Base-by-base conservation (phyloP, 2,797 vertebrate species). In the Oreonectes daqikongensis region DNA sequence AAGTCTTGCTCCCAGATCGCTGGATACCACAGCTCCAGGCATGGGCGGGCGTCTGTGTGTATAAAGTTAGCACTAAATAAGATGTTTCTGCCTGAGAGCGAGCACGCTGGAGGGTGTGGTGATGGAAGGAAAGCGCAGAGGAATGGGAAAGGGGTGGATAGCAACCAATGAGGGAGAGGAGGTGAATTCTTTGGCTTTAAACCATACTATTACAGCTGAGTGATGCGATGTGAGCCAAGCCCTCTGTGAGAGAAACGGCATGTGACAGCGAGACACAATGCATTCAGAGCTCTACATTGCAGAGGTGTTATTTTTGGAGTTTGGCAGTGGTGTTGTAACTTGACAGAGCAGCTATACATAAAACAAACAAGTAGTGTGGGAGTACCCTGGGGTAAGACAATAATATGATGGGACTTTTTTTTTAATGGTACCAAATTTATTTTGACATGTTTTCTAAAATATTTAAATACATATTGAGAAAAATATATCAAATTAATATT, bases 171-270 rank as follows among this genome's bases (percentile, higher is more conserved):
- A 46, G 44, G 32, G 32, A 50, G 73, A 70, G 32, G 28, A 67
- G 46, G 66, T 50, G 22, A 71, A 64, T 79, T 72, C 67, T 81
- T 79, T 75, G 77, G 79, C 74, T 81, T 60, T 70, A 69, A 72
- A 79, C 70, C 40, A 66, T 77, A 73, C 75, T 63, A 79, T 77
- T 80, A 83, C 68, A 75, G 68, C 64, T 38, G 60, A 61, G 61
- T 22, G 32, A 69, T 66, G 22, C 22, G 35, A 69, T 69, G 22
- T 2, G 20, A 77, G 79, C 76, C 70, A 81, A 78, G 66, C 42
- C 64, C 52, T 78, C 70, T 12, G 9, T 26, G 63, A 46, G 55
- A 82, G 75, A 69, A 69, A 63, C 76, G 82, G 79, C 66, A 72
- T 66, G 38, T 74, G 53, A 55, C 44, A 22, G 38, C 40, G 60